phyloP scores from a whole-genome alignment of 2,888 invertebrate genomes.

The Caradrina kadenii region DNA sequence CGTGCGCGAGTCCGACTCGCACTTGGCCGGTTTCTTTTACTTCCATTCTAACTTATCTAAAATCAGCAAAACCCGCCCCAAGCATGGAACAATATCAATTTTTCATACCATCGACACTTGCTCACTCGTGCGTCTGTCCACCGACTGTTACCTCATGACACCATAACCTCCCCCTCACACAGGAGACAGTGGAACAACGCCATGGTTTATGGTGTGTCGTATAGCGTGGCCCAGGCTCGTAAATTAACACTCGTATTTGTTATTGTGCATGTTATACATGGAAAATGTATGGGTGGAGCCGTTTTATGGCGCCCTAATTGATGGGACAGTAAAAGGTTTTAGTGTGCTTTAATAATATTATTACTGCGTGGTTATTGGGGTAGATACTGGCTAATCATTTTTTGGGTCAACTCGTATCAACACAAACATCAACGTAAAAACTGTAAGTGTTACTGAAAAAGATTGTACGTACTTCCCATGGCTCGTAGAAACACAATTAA shows the following conservation, averaged over 20 bases:
- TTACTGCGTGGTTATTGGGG: constrained; percentile 26
- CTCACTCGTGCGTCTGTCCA: constrained; percentile 20
- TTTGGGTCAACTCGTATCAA: constrained; percentile 12
- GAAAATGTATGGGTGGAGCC: constrained; percentile 37
- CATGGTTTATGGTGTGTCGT: constrained; percentile 52
- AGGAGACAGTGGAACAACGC: constrained; percentile 44
- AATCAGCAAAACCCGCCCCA: not conserved
- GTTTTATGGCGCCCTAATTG: constrained; percentile 54
- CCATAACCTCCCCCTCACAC: constrained; percentile 41
- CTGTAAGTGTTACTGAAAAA: not conserved
- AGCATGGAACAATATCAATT: constrained; percentile 10
- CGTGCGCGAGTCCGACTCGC: too few relatives aligned
- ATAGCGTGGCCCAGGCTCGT: constrained; percentile 49
- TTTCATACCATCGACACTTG: constrained; percentile 26
- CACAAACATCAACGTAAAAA: not conserved
- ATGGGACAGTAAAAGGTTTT: constrained; percentile 41
- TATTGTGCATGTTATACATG: constrained; percentile 52
- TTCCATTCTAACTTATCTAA: not conserved
- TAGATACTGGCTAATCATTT: not conserved
- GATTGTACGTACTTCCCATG: too few relatives aligned
- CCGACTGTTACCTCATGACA: constrained; percentile 32
- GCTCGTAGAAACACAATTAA: too few relatives aligned
- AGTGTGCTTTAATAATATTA: constrained; percentile 36
- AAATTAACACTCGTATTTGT: constrained; percentile 65
- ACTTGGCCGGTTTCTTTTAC: too few relatives aligned